Evolutionary conservation across 1,140 invertebrate genomes (phyloP).

Genomic region (Musca domestica): DNA sequence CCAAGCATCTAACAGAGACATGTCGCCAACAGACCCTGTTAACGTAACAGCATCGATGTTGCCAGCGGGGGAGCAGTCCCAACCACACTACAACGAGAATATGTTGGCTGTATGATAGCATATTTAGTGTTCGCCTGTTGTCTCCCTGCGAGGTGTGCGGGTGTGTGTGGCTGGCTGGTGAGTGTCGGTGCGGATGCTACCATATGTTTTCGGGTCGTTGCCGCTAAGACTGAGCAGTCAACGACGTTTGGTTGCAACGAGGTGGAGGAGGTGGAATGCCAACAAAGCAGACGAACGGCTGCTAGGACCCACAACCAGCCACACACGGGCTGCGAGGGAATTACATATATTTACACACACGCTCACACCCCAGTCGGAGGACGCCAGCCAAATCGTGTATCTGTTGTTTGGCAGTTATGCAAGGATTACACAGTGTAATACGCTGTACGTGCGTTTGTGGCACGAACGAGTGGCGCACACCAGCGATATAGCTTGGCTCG

Average conservation of each 20-base stretch:
- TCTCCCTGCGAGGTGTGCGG: background rate
- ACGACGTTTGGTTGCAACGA: background rate
- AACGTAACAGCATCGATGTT: background rate
- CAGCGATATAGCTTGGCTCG: too few species aligned
- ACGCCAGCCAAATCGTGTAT: slow-evolving; percentile 15
- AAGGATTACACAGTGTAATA: slow-evolving; percentile 10
- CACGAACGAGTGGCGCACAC: too few species aligned
- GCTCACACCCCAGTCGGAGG: background rate
- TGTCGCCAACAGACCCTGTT: slow-evolving; percentile 13
- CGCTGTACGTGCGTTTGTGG: too few species aligned
- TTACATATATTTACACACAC: slow-evolving; percentile 3
- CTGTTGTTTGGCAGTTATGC: slow-evolving; percentile 17
- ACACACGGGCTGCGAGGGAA: background rate
- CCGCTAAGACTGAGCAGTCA: slow-evolving; percentile 25
- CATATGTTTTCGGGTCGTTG: slow-evolving; percentile 50
- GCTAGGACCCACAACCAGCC: background rate
- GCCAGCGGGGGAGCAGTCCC: background rate
- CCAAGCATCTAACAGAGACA: background rate
- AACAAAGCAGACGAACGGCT: background rate
- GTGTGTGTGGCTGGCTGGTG: background rate
- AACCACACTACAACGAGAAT: slow-evolving; percentile 16
- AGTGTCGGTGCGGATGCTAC: slow-evolving; percentile 22
- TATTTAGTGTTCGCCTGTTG: background rate
- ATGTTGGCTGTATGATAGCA: slow-evolving; percentile 3
- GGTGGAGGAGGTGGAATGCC: too few species aligned